Percentiles rank a stretch among this genome's conserved stretches.
These are phyloP conservation scores for Lamprotornis superbus DNA, from an alignment of 2,113 vertebrate genomes.

Conservation along the genomic window DNA sequence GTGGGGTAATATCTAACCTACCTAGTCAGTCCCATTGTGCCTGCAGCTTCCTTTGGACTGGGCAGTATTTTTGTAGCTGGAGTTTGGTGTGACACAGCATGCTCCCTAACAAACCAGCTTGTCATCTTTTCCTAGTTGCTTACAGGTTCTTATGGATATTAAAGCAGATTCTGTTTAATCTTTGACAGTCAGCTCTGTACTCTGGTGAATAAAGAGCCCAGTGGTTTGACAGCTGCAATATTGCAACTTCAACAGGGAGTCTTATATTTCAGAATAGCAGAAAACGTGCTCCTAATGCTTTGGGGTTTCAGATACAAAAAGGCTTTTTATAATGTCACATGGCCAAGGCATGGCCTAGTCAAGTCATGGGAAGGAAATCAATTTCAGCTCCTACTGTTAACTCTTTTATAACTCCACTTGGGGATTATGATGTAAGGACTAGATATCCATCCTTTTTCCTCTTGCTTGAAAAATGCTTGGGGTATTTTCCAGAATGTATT, in stretches of 20 bases:
- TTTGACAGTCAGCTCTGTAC: not conserved
- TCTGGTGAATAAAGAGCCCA: not conserved
- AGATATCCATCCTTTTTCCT: not conserved
- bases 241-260: not conserved
- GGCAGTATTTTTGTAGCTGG: not conserved
- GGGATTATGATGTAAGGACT: not conserved
- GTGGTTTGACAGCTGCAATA: not conserved
- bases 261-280: not conserved
- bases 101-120: not conserved
- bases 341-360: not conserved
- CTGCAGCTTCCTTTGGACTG: not conserved
- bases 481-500: not conserved
- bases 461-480: not conserved
- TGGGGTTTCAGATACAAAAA: not conserved
- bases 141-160: not conserved
- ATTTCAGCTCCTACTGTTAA: not conserved
- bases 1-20: constrained; percentile 7
- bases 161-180: not conserved
- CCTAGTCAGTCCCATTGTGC: not conserved
- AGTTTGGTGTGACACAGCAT: fast-evolving
- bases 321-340: not conserved
- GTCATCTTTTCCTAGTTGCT: not conserved
- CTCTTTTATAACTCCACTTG: not conserved
- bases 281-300: not conserved
- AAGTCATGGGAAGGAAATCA: not conserved